Evolutionary conservation across 2,797 vertebrate genomes (phyloP).

Genomic region (Coracias cyanogaster): DNA sequence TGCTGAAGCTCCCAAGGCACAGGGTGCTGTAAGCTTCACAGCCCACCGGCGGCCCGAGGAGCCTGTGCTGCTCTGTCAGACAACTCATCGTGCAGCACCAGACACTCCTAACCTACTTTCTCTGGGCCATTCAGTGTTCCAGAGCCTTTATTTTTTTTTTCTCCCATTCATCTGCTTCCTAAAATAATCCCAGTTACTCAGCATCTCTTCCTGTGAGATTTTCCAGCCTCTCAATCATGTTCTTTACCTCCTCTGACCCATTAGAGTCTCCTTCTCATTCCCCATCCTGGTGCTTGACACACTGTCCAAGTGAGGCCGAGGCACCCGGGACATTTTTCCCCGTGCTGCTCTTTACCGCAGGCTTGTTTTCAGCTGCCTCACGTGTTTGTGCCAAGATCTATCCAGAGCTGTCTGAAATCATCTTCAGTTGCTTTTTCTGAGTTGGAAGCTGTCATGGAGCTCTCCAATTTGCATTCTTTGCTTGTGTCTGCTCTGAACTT

Average conservation of each 20-base stretch:
- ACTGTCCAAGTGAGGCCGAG: not conserved
- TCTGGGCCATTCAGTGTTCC: not conserved
- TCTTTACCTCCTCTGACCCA: not conserved
- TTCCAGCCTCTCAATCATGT: not conserved
- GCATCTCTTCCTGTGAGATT: not conserved
- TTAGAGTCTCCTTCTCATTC: fast-evolving
- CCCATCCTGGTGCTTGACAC: not conserved
- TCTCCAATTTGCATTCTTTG: not conserved
- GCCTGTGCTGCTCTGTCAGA: not conserved
- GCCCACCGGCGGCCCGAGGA: fast-evolving
- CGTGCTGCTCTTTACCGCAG: fast-evolving
- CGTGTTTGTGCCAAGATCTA: not conserved
- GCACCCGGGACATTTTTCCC: not conserved
- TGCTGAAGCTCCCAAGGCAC: not conserved
- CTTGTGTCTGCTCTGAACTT: slow-evolving; percentile 11
- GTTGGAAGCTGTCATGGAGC: not conserved
- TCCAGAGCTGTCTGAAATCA: not conserved
- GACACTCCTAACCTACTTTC: not conserved
- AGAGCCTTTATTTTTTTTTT: not conserved
- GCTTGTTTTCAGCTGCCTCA: not conserved
- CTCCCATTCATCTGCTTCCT: slow-evolving; percentile 12
- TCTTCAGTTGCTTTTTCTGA: not conserved
- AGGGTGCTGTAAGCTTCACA: not conserved
- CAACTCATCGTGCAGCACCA: not conserved
- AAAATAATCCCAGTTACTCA: slow-evolving; percentile 20